Percentiles rank a stretch among this genome's conserved stretches.
Conservation (phyloP, 2,888 invertebrate species). For the Glaucopsyche alexis region DNA sequence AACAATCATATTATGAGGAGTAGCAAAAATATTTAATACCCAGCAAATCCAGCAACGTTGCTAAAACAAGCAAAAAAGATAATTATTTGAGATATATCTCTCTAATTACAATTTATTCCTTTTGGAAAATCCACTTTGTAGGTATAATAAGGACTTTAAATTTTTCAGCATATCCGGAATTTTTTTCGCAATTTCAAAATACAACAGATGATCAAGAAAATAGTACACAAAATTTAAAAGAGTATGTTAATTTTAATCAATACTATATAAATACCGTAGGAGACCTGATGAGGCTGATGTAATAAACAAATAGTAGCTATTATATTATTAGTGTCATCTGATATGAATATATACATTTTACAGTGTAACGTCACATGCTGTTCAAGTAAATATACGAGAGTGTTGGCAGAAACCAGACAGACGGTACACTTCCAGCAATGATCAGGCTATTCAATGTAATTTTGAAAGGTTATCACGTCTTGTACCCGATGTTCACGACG, state of each 20-base stretch:
- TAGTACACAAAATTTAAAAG: not conserved
- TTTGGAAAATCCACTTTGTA: no score
- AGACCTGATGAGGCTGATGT: no score
- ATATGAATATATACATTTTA: not conserved
- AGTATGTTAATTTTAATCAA: not conserved
- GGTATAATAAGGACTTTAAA: not conserved
- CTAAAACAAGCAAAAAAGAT: not conserved
- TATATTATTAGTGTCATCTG: no score
- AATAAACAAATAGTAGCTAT: no score
- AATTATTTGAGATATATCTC: no score
- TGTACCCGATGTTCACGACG: slow-evolving; percentile 35
- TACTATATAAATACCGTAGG: not conserved
- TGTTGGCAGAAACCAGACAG: slow-evolving; percentile 35
- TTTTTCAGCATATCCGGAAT: slow-evolving; percentile 5
- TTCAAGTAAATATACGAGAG: slow-evolving; percentile 54
- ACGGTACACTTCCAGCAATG: slow-evolving; percentile 36
- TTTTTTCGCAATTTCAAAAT: not conserved
- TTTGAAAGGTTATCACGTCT: slow-evolving; percentile 39
- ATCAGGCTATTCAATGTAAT: slow-evolving; percentile 51
- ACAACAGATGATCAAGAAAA: not conserved
- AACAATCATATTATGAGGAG: no score
- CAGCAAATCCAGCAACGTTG: not conserved
- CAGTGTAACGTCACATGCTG: slow-evolving; percentile 54
- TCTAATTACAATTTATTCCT: no score
- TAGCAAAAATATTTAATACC: no score